A percentile compares a stretch with the other conserved stretches of the same genome.
These are phyloP conservation scores for Lanius ludovicianus DNA, from an alignment of 2,113 vertebrate species.

Conservation along the genomic window DNA sequence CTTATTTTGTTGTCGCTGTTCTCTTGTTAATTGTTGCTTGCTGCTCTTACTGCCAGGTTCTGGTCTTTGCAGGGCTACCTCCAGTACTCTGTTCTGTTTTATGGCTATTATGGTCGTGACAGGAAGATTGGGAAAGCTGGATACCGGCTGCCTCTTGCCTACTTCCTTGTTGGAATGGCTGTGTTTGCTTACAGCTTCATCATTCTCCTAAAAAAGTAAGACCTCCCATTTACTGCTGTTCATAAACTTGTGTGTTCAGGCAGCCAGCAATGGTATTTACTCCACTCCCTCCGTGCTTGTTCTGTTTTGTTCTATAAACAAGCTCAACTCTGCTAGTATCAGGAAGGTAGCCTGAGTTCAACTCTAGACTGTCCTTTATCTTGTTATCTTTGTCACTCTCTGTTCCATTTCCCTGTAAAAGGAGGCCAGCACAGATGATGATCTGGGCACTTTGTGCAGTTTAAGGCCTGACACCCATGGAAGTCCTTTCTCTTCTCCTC, in stretches of 20 bases:
- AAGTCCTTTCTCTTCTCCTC: not conserved
- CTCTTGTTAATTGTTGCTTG: not conserved
- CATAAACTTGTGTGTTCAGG: not conserved
- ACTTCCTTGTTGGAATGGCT: slow-evolving; percentile 97
- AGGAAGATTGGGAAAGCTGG: slow-evolving; percentile 90
- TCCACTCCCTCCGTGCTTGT: not conserved
- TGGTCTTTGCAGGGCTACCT: slow-evolving; percentile 88
- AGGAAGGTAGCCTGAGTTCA: not conserved
- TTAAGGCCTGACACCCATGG: fast-evolving
- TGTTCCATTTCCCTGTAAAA: not conserved
- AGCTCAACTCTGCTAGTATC: not conserved
- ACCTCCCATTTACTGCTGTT: not conserved
- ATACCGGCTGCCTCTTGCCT: slow-evolving; percentile 91
- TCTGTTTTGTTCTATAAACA: not conserved
- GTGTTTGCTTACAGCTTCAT: slow-evolving; percentile 98
- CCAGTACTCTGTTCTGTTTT: slow-evolving; percentile 96
- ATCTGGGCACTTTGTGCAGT: not conserved
- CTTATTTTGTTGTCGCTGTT: fast-evolving
- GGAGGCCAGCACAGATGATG: not conserved
- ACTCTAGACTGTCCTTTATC: not conserved
- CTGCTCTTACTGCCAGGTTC: not conserved
- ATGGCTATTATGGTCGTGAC: slow-evolving; percentile 92
- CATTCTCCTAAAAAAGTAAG: slow-evolving; percentile 94
- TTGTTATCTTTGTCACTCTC: not conserved
- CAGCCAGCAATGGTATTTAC: not conserved